These are phyloP conservation scores for Poeciliopsis turrubarensis DNA, from an alignment of 2,113 vertebrate genomes.

Conservation along the genomic window DNA sequence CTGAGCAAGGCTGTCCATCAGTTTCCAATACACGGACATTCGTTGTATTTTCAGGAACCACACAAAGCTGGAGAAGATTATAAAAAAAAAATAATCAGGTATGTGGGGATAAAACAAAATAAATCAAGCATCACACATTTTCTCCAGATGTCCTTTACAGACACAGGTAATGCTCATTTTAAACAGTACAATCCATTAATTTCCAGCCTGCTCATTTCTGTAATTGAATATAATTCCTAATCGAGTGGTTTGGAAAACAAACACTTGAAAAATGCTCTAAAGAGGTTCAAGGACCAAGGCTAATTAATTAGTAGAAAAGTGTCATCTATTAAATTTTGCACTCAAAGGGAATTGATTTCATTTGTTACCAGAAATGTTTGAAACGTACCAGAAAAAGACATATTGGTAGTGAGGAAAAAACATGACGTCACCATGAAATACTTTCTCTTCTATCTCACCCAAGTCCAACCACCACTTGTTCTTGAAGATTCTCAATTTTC, in stretches of 20 bases:
- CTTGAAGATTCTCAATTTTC: too few relatives aligned
- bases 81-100: not conserved
- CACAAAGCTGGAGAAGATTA: not conserved
- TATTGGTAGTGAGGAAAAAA: not conserved
- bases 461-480: too few relatives aligned
- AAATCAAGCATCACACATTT: not conserved
- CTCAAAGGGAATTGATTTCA: slow-evolving; percentile 26
- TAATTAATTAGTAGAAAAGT: slow-evolving; percentile 62
- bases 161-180: not conserved
- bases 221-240: slow-evolving; percentile 67
- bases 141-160: slow-evolving; percentile 1
- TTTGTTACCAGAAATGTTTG: slow-evolving; percentile 44
- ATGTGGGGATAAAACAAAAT: not conserved
- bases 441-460: too few relatives aligned
- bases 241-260: slow-evolving; percentile 65
- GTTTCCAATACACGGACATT: not conserved
- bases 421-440: too few relatives aligned
- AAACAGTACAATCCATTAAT: slow-evolving; percentile 22
- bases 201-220: slow-evolving; percentile 24
- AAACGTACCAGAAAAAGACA: slow-evolving; percentile 18
- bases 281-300: slow-evolving; percentile 46
- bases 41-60: not conserved
- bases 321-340: slow-evolving; percentile 42
- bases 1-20: slow-evolving; percentile 22
- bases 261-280: slow-evolving; percentile 62